These are phyloP conservation scores for Dendrocopos noguchii DNA, from an alignment of 2,113 vertebrate species.

Conservation along the genomic window DNA sequence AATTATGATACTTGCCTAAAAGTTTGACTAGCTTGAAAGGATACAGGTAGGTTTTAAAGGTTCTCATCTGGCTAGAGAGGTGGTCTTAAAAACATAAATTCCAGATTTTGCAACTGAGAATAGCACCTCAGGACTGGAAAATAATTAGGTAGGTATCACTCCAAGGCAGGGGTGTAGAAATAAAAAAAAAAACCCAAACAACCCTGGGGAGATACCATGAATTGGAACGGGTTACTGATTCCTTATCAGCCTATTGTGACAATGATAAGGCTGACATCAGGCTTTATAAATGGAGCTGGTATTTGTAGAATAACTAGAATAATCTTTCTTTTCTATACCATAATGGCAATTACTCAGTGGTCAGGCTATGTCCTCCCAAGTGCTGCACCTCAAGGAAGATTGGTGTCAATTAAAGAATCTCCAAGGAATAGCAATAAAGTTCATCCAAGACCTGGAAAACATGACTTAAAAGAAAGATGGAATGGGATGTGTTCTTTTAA, in stretches of 20 bases:
- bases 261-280: neutral
- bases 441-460: neutral
- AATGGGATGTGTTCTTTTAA: neutral
- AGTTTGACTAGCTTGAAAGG: neutral
- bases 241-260: neutral
- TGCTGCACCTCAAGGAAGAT: neutral
- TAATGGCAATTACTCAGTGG: neutral
- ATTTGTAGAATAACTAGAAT: neutral
- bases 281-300: neutral
- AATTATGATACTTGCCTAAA: neutral
- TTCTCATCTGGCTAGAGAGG: neutral
- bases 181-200: neutral
- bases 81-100: neutral
- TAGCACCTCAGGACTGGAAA: neutral
- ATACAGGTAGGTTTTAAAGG: neutral
- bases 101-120: neutral
- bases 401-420: neutral
- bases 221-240: neutral
- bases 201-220: rapidly evolving
- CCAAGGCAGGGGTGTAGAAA: neutral
- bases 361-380: neutral
- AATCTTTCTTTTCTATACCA: neutral
- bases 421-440: neutral
- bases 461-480: neutral
- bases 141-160: neutral